Evolutionary conservation across 2,797 vertebrate genomes (phyloP).

Genomic region (Pseudochirops corinnae): DNA sequence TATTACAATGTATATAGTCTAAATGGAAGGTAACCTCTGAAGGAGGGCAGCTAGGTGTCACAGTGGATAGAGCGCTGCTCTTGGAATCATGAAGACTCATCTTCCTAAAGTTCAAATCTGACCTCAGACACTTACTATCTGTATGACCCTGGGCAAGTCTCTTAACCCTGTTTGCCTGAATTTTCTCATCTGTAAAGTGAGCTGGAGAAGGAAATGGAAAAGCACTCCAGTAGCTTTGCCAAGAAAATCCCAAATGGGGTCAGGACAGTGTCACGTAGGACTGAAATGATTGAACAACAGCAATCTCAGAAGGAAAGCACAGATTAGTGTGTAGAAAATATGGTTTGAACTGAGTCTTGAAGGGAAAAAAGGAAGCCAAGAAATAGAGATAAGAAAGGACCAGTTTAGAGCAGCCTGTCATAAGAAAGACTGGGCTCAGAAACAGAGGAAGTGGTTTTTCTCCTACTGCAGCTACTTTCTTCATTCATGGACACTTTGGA

Average conservation of each 20-base stretch:
- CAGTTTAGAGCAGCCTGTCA: not conserved
- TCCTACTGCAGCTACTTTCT: not conserved
- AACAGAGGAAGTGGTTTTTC: not conserved
- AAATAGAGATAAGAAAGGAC: not conserved
- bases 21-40: not conserved
- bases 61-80: not conserved
- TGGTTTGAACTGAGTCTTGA: not conserved
- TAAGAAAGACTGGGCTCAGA: not conserved
- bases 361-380: not conserved
- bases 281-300: not conserved
- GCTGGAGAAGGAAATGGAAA: not conserved
- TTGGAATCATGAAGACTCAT: not conserved
- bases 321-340: not conserved
- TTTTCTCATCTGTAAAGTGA: not conserved
- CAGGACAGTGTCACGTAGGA: not conserved
- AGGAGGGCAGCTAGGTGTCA: not conserved
- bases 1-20: not conserved
- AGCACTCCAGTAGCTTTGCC: not conserved
- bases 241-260: not conserved
- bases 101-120: not conserved
- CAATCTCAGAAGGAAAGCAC: not conserved
- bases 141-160: not conserved
- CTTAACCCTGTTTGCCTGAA: not conserved
- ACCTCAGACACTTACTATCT: not conserved
- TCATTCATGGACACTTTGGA: not conserved